phyloP scores from a whole-genome alignment of 2,113 vertebrate genomes.

The Jacana jacana region DNA sequence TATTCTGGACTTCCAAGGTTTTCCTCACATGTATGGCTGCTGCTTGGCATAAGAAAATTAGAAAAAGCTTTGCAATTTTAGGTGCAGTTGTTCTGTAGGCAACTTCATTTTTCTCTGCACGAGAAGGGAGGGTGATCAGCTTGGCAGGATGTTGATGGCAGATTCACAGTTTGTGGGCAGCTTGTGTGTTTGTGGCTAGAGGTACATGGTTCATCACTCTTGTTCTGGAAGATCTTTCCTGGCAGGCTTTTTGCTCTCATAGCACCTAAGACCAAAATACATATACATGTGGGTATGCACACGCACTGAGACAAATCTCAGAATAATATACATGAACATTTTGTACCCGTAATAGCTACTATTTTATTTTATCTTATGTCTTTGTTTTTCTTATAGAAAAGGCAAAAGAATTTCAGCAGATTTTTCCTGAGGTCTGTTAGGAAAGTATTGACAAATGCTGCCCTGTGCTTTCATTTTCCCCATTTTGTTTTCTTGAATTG shows the following conservation, averaged over 20 bases:
- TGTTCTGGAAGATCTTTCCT: neutral
- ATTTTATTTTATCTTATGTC: too few relatives aligned
- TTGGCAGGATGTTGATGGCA: neutral
- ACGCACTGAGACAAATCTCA: neutral
- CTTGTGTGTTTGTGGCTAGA: neutral
- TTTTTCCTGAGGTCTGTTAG: neutral
- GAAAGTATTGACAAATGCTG: neutral
- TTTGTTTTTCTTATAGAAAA: neutral
- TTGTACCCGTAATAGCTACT: neutral
- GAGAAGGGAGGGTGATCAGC: neutral
- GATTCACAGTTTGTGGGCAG: neutral
- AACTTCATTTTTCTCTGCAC: neutral
- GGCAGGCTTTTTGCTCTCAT: neutral
- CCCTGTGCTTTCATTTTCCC: neutral
- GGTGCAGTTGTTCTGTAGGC: neutral
- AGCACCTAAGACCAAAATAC: neutral
- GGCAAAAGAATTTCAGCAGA: neutral
- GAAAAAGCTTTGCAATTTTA: neutral
- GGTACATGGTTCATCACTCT: neutral
- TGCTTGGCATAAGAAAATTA: neutral
- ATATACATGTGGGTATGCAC: rapidly evolving
- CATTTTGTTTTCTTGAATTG: neutral
- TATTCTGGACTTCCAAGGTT: neutral
- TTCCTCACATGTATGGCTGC: neutral
- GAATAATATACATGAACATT: neutral